Evolutionary conservation across 2,797 vertebrate species (phyloP), one percentile per base, ranked within the genome.

Genomic region (Acanthurus lineatus): DNA sequence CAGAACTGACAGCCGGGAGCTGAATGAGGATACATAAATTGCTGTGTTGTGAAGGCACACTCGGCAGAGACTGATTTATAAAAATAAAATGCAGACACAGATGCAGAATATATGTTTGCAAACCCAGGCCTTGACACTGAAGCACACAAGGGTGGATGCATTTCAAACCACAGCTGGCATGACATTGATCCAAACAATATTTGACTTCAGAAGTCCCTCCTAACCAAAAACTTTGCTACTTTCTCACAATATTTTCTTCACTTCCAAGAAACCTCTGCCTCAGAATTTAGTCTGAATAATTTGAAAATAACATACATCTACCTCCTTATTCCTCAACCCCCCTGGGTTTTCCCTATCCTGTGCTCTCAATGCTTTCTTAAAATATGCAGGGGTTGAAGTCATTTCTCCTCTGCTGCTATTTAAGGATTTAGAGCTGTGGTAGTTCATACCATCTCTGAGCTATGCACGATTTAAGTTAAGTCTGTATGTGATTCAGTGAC

Each of bases 1-100:
- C 2, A 94, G 96, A 88, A 97, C 95, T 69, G 96, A 97, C 92
- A 96, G 96, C 91, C 95, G 95, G 71, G 97, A 97, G 83, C 95
- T 94, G 93, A 96, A 92, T 0, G 96, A 97, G 88, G 96, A 97
- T 93, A 96, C 95, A 77, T 97, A 96, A 89, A 81, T 16, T 6
- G 42, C 53, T 66, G 73, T 38, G 53, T 68, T 17, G 19, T 69
- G 4, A 16, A 62, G 22, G 67, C 62, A 63, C 45, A 25, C 48
- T 20, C 28, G 73, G 65, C 67, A 83, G 58, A 83, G 85, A 92
- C 84, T 83, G 67, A 69, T 52, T 20, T 32, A 22, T 51, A 72
- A 19, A 60, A 70, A 71, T 15, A 57, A 58, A 63, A 79, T 64
- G 58, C 42, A 82, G 66, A 47, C 58, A 51, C 58, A 47, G 62